Conservation (phyloP, 2,888 invertebrate genomes). For the Luperina testacea region DNA sequence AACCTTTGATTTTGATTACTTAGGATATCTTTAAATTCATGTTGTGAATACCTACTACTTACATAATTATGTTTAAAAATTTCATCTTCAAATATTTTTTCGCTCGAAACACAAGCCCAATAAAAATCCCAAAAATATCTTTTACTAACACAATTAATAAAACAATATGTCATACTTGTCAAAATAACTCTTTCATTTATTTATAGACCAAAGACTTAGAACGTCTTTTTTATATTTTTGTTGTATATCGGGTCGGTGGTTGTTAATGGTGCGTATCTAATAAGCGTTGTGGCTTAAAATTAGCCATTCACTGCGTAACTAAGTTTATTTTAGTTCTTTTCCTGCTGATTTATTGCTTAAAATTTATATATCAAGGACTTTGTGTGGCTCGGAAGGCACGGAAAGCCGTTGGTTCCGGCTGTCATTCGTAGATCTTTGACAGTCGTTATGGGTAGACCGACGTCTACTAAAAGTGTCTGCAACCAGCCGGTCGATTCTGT, state of each 20-base stretch:
- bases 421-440: neutral
- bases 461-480: neutral
- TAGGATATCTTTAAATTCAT: neutral
- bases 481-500: too few relatives aligned
- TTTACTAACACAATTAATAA: constrained; percentile 28
- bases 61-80: too few relatives aligned
- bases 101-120: too few relatives aligned
- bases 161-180: constrained; percentile 42
- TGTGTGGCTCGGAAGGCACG: neutral
- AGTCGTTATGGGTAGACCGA: neutral
- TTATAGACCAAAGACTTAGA: constrained; percentile 25
- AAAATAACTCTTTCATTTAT: constrained; percentile 56
- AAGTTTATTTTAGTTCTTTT: constrained; percentile 29
- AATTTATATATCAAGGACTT: neutral
- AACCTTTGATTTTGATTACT: too few relatives aligned
- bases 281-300: constrained; percentile 54
- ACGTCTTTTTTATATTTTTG: constrained; percentile 29
- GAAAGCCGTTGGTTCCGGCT: neutral
- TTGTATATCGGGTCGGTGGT: constrained; percentile 48
- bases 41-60: neutral
- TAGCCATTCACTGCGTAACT: constrained; percentile 29
- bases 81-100: neutral
- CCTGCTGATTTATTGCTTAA: constrained; percentile 24
- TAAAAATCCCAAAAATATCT: neutral
- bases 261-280: constrained; percentile 58